A percentile compares a stretch with the other conserved stretches of the same genome.
Evolutionary conservation across 2,113 vertebrate species (phyloP).

Genomic region (Corydoras sp.): DNA sequence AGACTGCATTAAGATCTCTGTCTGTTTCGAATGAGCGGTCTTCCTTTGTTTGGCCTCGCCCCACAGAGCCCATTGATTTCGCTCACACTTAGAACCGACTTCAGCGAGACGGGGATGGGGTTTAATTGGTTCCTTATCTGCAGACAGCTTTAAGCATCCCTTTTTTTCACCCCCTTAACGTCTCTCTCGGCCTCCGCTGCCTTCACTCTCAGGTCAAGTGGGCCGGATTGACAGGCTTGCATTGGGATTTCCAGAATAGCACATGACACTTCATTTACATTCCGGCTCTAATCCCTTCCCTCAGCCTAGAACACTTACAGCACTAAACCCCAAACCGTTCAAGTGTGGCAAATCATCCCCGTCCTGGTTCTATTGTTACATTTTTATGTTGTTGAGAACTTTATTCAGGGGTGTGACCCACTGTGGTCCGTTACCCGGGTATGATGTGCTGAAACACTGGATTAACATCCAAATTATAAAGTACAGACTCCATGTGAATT

Average conservation of each 20-base stretch:
- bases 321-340: not conserved
- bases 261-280: constrained; percentile 2
- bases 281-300: not conserved
- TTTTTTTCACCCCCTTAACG: not conserved
- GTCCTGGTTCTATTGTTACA: constrained; percentile 7
- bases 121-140: constrained; percentile 43
- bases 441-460: too few relatives aligned
- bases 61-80: constrained; percentile 21
- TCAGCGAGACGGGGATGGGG: constrained; percentile 3
- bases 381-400: constrained; percentile 19
- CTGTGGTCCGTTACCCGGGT: too few relatives aligned
- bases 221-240: not conserved
- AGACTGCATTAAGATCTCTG: constrained; percentile 8
- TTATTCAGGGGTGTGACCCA: constrained; percentile 11
- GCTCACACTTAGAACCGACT: constrained; percentile 6
- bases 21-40: not conserved
- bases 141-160: constrained; percentile 2
- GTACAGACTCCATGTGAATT: too few relatives aligned
- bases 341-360: constrained; percentile 10
- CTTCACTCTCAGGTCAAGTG: not conserved
- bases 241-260: constrained; percentile 8
- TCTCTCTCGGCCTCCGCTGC: not conserved
- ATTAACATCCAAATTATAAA: too few relatives aligned
- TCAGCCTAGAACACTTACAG: constrained; percentile 1
- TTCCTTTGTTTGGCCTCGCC: not conserved